Evolutionary conservation across 2,113 vertebrate genomes (phyloP).

Genomic region (Toxostoma redivivum): DNA sequence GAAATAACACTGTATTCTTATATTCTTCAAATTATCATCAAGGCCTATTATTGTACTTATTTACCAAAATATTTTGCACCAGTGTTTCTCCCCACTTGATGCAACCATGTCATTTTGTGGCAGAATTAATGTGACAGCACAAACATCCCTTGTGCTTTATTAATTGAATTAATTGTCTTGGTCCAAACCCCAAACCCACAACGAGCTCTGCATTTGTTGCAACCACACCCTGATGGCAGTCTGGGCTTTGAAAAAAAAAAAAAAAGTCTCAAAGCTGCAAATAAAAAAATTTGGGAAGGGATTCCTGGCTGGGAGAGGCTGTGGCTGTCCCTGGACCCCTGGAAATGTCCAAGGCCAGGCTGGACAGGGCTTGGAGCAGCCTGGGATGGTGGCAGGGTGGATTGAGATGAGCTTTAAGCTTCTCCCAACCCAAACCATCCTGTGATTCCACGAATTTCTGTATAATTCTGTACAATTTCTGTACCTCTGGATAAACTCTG

Average conservation of each 20-base stretch:
- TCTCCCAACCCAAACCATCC: neutral
- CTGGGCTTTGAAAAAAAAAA: neutral
- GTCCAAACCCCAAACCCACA: neutral
- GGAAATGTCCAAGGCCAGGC: rapidly evolving
- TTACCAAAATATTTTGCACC: neutral
- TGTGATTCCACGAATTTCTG: neutral
- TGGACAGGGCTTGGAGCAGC: neutral
- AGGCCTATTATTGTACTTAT: neutral
- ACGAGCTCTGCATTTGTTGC: neutral
- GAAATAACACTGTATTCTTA: neutral
- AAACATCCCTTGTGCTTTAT: neutral
- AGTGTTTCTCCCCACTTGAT: neutral
- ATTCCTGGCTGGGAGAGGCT: neutral
- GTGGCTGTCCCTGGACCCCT: neutral
- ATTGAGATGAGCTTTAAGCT: neutral
- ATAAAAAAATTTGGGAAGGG: neutral
- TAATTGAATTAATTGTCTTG: neutral
- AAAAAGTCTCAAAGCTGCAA: neutral
- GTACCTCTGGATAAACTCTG: neutral
- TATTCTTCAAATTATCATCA: neutral
- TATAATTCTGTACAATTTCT: neutral
- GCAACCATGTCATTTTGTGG: neutral
- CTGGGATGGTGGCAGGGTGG: rapidly evolving
- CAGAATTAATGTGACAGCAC: neutral
- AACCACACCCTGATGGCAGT: neutral